phyloP scores from a whole-genome alignment of 2,797 vertebrate genomes.

The Pachyuromys duprasi region DNA sequence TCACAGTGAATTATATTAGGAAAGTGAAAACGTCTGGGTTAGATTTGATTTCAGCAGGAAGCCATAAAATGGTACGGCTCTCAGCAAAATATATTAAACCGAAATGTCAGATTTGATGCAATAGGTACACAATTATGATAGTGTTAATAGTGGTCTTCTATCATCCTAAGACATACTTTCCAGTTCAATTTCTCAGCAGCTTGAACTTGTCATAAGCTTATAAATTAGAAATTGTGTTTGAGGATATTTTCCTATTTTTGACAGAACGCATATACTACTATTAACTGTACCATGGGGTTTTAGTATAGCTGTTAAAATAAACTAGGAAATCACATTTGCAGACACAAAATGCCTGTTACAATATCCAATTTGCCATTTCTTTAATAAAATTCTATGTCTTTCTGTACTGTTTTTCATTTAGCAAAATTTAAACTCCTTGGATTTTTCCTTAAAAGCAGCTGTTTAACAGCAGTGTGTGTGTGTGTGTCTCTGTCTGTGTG shows the following conservation, averaged over 20 bases:
- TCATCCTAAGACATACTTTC: constrained; percentile 87
- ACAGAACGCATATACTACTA: constrained; percentile 82
- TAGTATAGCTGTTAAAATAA: constrained; percentile 86
- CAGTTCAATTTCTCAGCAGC: constrained; percentile 88
- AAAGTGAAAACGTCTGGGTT: constrained; percentile 90
- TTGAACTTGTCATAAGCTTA: constrained; percentile 87
- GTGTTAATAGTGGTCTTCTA: constrained; percentile 87
- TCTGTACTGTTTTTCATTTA: constrained; percentile 65
- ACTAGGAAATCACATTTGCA: constrained; percentile 85
- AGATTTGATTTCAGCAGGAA: constrained; percentile 87
- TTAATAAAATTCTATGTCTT: constrained; percentile 53
- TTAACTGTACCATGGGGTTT: constrained; percentile 86
- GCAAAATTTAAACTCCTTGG: constrained; percentile 65
- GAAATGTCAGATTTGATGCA: constrained; percentile 87
- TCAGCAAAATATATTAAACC: constrained; percentile 87
- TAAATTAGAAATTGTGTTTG: constrained; percentile 89
- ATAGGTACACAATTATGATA: constrained; percentile 87
- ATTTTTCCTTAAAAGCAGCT: constrained; percentile 68
- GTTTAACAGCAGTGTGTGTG: constrained; percentile 69
- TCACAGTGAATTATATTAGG: constrained; percentile 91
- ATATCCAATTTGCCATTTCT: constrained; percentile 81
- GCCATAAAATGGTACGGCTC: constrained; percentile 86
- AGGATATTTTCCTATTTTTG: constrained; percentile 85
- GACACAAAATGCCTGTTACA: constrained; percentile 82
- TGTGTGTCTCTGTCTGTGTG: background rate